Conservation (phyloP, 1,140 invertebrate species). For the Calosoma granatense region DNA sequence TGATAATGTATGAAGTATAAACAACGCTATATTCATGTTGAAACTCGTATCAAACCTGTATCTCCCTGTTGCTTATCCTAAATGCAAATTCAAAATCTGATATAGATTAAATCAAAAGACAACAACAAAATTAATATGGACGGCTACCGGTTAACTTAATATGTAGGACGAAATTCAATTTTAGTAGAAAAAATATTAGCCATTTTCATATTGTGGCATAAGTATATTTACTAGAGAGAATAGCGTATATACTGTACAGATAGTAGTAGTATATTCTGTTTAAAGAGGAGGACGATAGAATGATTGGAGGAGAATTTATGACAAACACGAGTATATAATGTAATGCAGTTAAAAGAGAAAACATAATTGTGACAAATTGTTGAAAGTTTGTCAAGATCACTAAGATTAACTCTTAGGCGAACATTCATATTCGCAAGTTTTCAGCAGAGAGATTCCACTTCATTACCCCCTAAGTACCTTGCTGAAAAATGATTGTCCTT, state of each 20-base stretch:
- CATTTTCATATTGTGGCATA: not conserved
- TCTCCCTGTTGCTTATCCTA: not conserved
- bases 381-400: not conserved
- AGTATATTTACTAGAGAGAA: not conserved
- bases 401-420: not conserved
- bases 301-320: too few species aligned
- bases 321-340: not conserved
- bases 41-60: not conserved
- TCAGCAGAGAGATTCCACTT: not conserved
- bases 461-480: not conserved
- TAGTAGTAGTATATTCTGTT: too few species aligned
- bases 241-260: too few species aligned
- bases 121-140: not conserved
- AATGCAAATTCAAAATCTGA: not conserved
- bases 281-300: too few species aligned
- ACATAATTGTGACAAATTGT: not conserved
- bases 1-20: not conserved
- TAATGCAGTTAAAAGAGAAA: not conserved
- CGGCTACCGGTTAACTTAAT: not conserved
- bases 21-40: not conserved
- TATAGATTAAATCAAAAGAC: not conserved
- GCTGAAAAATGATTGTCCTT: not conserved
- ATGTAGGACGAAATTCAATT: not conserved
- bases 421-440: not conserved
- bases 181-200: too few species aligned